These are phyloP conservation scores for Drosophila longiperda DNA, from an alignment of 2,888 invertebrate genomes.

Conservation along the genomic window DNA sequence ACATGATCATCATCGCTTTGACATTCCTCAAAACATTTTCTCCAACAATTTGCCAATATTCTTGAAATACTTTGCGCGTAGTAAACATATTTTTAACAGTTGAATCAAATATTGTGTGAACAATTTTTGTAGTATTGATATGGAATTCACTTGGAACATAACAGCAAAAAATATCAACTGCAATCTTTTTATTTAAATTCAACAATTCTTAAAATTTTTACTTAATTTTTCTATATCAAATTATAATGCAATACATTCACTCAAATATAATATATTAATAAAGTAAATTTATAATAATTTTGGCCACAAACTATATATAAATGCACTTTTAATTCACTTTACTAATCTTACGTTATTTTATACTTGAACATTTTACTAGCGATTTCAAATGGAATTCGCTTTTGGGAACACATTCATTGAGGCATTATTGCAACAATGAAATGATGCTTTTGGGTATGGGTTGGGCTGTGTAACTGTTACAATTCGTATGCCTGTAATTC, in stretches of 20 bases:
- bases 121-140: too few species aligned
- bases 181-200: not conserved
- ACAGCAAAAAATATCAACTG: not conserved
- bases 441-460: conserved; percentile 34
- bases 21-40: conserved; percentile 28
- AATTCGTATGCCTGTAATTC: conserved; percentile 75
- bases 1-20: conserved; percentile 14
- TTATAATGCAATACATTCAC: too few species aligned
- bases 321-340: too few species aligned
- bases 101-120: not conserved
- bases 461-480: conserved; percentile 71
- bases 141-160: not conserved
- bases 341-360: too few species aligned
- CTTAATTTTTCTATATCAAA: not conserved
- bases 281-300: too few species aligned
- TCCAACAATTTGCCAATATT: conserved; percentile 5
- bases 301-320: too few species aligned
- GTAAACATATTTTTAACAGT: not conserved
- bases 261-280: too few species aligned
- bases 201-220: not conserved
- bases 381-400: not conserved
- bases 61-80: not conserved
- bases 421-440: conserved; percentile 19
- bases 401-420: conserved; percentile 17
- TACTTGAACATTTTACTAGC: too few species aligned